Base-by-base conservation (phyloP, 2,113 vertebrate genomes). In the Scalopus aquaticus region DNA sequence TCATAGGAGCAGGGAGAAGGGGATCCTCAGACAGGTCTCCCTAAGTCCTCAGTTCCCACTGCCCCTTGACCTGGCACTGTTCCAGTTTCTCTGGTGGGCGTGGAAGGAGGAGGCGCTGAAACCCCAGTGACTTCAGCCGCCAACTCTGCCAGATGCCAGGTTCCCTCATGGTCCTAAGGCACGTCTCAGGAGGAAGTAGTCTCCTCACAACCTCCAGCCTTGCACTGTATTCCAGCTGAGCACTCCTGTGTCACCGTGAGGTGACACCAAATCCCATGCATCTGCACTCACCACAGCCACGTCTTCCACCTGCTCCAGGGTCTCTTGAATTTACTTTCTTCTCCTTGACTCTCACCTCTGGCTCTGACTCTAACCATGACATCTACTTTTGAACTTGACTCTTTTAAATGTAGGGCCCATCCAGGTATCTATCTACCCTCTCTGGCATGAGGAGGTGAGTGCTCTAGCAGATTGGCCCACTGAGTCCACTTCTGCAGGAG, bases 61-160 rank as follows among this genome's bases (percentile, higher is more conserved):
- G 5, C 16, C 58, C 35, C 9, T 39, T 28, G 10, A 22, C 37
- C 13, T n/a, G 74, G 13, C 20, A 1, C 19, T 46, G 32, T 20
- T 22, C 0, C 0, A 11, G 24, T 22, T 46, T 37, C 83, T 28
- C 26, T 72, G 42, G 49, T 51, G 49, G 49, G 49, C 15, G 37
- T 44, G 20, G 90, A 54, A 42, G 32, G 37, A 87, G 28, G 58
- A 62, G 37, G 5, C 32, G 16, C 19, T 62, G 51, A 64, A 20
- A 35, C 5, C 4, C 22, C n/a, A 70, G 28, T 9, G 15, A 12
- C 6, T 19, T 1, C 0, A 0, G 4, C 56, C 70, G 4, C 15
- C 1, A 20, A 20, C 49, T 12, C 9, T 72, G n/a, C 42, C 20
- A 4, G 3, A 0, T 4, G 30, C 54, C n/a, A 22, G 15, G 15